These are phyloP conservation scores for Cerastoderma edule DNA, from an alignment of 2,888 invertebrate species.

Conservation along the genomic window DNA sequence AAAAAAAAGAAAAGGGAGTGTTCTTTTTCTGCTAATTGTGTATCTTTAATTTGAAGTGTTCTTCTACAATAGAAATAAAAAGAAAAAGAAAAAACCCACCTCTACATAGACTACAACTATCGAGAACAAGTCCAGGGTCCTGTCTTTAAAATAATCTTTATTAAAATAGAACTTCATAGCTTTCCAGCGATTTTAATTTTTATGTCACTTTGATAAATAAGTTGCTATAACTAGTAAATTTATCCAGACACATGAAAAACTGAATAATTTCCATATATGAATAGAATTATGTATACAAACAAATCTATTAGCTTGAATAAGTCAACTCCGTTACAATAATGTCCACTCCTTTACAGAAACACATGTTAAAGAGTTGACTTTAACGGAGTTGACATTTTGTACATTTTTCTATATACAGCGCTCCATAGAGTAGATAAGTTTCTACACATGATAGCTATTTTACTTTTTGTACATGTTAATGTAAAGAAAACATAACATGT, in stretches of 20 bases:
- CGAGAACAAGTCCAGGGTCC: neutral
- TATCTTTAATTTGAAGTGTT: constrained; percentile 1
- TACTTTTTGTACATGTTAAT: neutral
- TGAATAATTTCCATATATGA: neutral
- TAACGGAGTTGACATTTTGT: no score
- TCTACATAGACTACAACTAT: neutral
- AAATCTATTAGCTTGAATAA: neutral
- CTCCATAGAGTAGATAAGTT: no score
- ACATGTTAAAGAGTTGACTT: neutral
- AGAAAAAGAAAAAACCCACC: neutral
- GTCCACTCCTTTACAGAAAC: constrained; percentile 13
- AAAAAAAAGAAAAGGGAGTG: neutral
- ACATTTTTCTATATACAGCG: no score
- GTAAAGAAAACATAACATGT: neutral
- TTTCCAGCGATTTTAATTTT: neutral
- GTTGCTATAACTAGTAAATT: no score
- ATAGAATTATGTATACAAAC: neutral
- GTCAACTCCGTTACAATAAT: neutral
- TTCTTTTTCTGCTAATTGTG: constrained; percentile 4
- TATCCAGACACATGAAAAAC: no score
- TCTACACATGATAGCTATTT: neutral
- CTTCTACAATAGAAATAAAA: neutral
- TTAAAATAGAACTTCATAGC: neutral
- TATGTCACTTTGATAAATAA: no score
- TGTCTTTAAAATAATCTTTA: no score